These are phyloP conservation scores for Poecile montanus DNA, from an alignment of 2,797 vertebrate genomes.

Conservation along the genomic window DNA sequence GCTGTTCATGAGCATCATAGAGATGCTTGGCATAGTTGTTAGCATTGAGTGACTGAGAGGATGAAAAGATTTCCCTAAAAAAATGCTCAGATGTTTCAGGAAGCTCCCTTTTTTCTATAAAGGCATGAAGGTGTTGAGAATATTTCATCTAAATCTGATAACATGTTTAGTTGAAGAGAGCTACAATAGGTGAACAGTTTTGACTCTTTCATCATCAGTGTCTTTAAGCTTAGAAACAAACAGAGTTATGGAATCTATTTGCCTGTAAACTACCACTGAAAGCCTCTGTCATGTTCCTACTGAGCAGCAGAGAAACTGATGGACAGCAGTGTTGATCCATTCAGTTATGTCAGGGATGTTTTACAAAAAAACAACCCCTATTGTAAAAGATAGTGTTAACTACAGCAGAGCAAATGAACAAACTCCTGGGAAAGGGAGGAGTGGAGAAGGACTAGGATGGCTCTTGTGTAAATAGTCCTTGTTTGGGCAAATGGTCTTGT, in stretches of 20 bases:
- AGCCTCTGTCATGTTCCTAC: neutral
- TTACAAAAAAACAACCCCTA: neutral
- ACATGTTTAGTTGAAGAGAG: neutral
- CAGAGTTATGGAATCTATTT: fast-evolving
- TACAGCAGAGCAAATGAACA: neutral
- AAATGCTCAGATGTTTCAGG: neutral
- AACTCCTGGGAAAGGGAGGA: neutral
- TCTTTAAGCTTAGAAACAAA: neutral
- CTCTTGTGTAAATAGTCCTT: neutral
- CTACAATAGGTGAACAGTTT: neutral
- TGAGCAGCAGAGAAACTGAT: neutral
- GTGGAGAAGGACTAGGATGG: neutral
- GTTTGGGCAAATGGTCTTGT: neutral
- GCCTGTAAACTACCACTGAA: neutral
- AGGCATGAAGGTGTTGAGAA: neutral
- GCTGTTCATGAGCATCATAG: fast-evolving
- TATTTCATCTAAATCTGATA: neutral
- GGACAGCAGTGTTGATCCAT: neutral
- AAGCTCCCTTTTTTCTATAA: neutral
- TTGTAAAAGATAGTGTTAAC: neutral
- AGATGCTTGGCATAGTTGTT: neutral
- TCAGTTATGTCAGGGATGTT: neutral
- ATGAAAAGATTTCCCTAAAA: neutral
- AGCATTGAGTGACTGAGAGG: neutral
- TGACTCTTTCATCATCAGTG: neutral